These are phyloP conservation scores for Fukomys damarensis DNA, from an alignment of 2,113 vertebrate genomes.

Conservation along the genomic window DNA sequence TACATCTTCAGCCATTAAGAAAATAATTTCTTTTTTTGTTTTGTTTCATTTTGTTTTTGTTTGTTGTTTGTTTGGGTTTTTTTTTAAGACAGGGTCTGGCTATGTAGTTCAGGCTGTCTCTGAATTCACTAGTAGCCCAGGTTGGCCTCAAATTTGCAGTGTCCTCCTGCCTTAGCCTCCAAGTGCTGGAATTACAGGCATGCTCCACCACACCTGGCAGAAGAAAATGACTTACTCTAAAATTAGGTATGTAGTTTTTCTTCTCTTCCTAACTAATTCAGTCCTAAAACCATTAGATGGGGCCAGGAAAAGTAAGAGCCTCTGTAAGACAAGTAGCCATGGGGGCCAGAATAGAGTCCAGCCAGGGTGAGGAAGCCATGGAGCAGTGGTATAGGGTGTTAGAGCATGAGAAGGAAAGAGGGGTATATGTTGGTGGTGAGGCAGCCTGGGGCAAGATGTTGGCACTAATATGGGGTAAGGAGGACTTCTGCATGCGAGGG, in stretches of 20 bases:
- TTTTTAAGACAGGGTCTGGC: too few species aligned
- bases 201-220: neutral
- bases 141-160: too few species aligned
- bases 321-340: neutral
- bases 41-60: too few species aligned
- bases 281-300: neutral
- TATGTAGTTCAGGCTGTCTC: too few species aligned
- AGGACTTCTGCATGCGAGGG: neutral
- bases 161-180: too few species aligned
- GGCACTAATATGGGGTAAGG: neutral
- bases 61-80: too few species aligned
- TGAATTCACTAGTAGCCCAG: too few species aligned
- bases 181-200: too few species aligned
- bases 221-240: conserved; percentile 16
- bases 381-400: neutral
- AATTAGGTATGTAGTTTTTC: neutral
- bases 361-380: neutral
- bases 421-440: neutral
- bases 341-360: neutral
- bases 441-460: neutral
- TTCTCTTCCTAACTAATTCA: conserved; percentile 25
- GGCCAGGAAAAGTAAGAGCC: neutral
- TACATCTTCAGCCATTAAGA: too few species aligned
- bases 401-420: neutral
- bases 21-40: too few species aligned